Base-by-base conservation (phyloP, 2,888 invertebrate genomes). In the Apocheima hispidaria region DNA sequence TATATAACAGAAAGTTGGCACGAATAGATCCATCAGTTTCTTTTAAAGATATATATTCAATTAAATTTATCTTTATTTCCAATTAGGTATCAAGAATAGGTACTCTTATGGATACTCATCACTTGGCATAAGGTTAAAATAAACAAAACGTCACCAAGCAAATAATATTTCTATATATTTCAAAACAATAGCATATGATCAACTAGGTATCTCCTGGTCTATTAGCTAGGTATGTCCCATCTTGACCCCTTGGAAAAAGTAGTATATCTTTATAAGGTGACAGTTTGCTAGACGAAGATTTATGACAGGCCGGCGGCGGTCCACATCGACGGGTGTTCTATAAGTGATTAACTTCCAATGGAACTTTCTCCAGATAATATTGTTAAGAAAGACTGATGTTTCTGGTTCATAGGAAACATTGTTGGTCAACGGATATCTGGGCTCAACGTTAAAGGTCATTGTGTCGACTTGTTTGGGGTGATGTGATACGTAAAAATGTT, bases 271-370 rank as follows among this genome's bases (percentile, higher is more conserved):
- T 82, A 83, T 77, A 78, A 79, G 74, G 74, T 77, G 81, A 78
- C 83, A 81, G 77, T 78, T 83, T 76, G 52, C 63, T 69, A 79
- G 83, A 83, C 77, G 79, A 84, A 78, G 83, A 86, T 84, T 82
- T 82, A 86, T 79, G 76, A 71, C 66, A 68, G 62, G 67, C 54
- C 67, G 69, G 77, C 73, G 35, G 74, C 68, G 73, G 77, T 73
- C 74, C 72, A 71, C 73, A 71, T 72, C 71, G 69, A 66, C 65
- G 63, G 66, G 72, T 71, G 74, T 69, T 71, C 74, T 71, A 65
- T 77, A 75, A 75, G 74, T 78, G 78, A 81, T 80, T 78, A 77
- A 80, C 74, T 80, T 66, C 59, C 63, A 67, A 65, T 58, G 52
- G 65, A 63, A 63, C 61, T 55, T 63, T 46, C 46, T 38, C 33